phyloP scores from a whole-genome alignment of 2,888 invertebrate genomes.

The Agrotis segetum region DNA sequence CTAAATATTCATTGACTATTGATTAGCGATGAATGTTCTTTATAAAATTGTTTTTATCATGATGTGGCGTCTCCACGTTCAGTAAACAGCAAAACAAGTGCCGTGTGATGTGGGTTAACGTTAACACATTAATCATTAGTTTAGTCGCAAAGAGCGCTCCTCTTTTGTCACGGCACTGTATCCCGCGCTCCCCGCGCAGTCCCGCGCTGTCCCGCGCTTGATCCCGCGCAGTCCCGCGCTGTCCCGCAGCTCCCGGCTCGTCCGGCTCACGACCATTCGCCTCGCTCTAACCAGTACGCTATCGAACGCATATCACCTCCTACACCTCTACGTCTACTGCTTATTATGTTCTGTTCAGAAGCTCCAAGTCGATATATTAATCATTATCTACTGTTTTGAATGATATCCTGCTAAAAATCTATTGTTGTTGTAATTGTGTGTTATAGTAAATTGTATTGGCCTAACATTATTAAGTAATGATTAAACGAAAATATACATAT shows the following conservation, averaged over 20 bases:
- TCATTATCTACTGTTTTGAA: slow-evolving; percentile 41
- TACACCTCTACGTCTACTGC: slow-evolving; percentile 69
- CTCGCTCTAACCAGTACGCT: slow-evolving; percentile 79
- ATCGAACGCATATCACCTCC: slow-evolving; percentile 78
- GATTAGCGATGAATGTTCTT: slow-evolving; percentile 5
- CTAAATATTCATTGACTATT: slow-evolving; percentile 14
- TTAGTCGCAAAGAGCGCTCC: slow-evolving; percentile 45
- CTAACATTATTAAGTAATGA: slow-evolving; percentile 60
- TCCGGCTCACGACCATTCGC: slow-evolving; percentile 65
- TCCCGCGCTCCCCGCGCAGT: slow-evolving; percentile 32
- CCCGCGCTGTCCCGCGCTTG: neutral
- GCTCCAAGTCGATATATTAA: slow-evolving; percentile 67
- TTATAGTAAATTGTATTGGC: slow-evolving; percentile 63
- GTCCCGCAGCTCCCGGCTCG: slow-evolving; percentile 23
- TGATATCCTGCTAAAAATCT: slow-evolving; percentile 43
- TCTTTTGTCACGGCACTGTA: slow-evolving; percentile 36
- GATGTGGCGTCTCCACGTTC: slow-evolving; percentile 33
- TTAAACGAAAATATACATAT: slow-evolving; percentile 62
- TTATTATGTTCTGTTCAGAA: slow-evolving; percentile 73
- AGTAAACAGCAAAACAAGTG: slow-evolving; percentile 38
- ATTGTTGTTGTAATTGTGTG: slow-evolving; percentile 61
- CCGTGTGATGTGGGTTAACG: slow-evolving; percentile 45
- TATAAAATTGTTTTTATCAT: slow-evolving; percentile 27
- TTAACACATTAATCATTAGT: slow-evolving; percentile 48
- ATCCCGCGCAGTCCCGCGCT: slow-evolving; percentile 24